Percentiles rank a stretch among this genome's conserved stretches.
Evolutionary conservation across 1,140 invertebrate genomes (phyloP).

Genomic region (Macrotrachela quadricornifera): DNA sequence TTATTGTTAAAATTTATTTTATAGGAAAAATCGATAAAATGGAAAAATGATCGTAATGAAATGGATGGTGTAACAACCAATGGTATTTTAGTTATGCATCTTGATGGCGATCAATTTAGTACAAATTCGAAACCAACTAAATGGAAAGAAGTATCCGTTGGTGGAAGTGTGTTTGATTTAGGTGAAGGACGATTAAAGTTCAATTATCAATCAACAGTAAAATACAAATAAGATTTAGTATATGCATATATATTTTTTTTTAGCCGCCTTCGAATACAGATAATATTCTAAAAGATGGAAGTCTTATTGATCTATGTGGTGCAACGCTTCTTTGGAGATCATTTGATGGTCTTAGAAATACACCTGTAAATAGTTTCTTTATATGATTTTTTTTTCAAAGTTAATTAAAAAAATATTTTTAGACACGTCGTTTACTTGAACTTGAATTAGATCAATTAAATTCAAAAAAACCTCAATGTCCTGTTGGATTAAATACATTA

Average conservation of each 20-base stretch:
- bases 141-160: conserved; percentile 91
- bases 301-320: conserved; percentile 92
- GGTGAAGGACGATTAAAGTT: conserved; percentile 49
- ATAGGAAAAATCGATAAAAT: conserved; percentile 95
- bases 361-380: conserved; percentile 39
- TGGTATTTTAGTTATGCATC: conserved; percentile 69
- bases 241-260: too few relatives aligned
- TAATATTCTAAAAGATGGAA: conserved; percentile 81
- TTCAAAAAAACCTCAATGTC: conserved; percentile 90
- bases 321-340: conserved; percentile 92
- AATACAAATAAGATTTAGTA: not conserved
- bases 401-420: conserved; percentile 24
- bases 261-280: not conserved
- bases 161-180: conserved; percentile 77
- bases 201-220: not conserved
- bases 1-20: not conserved
- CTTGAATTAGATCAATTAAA: conserved; percentile 79
- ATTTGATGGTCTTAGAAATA: conserved; percentile 72
- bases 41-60: conserved; percentile 73
- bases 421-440: conserved; percentile 77
- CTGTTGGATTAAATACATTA: conserved; percentile 88
- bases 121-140: conserved; percentile 33
- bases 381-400: too few relatives aligned
- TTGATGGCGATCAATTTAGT: conserved; percentile 20
- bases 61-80: conserved; percentile 97